These are phyloP conservation scores for Jacana jacana DNA, from an alignment of 2,113 vertebrate species.

Conservation along the genomic window DNA sequence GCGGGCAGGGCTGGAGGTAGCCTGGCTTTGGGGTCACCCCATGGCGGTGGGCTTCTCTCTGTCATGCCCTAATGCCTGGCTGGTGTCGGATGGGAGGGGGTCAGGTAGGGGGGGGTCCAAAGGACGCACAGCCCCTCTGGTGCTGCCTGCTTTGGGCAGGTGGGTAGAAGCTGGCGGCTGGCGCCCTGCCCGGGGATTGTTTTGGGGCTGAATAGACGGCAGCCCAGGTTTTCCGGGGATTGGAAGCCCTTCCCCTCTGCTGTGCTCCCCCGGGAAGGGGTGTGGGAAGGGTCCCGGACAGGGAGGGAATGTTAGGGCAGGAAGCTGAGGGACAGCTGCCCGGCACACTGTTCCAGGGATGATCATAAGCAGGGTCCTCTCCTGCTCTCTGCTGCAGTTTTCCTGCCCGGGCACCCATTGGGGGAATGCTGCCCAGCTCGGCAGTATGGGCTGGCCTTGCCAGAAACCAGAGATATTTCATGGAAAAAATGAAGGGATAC, in stretches of 20 bases:
- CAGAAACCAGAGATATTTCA: slow-evolving; percentile 14
- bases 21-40: not conserved
- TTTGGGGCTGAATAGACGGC: slow-evolving; percentile 44
- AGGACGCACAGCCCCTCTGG: not conserved
- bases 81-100: too few relatives aligned
- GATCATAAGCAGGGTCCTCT: not conserved
- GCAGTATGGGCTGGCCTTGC: fast-evolving
- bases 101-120: not conserved
- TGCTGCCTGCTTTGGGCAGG: not conserved
- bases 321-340: not conserved
- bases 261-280: fast-evolving
- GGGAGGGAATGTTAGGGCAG: not conserved
- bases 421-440: fast-evolving
- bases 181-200: slow-evolving; percentile 55
- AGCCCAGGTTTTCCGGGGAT: slow-evolving; percentile 23
- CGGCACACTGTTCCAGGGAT: not conserved
- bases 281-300: not conserved
- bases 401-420: not conserved
- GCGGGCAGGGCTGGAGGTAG: not conserved
- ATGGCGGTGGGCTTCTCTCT: not conserved
- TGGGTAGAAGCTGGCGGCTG: not conserved
- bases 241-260: not conserved
- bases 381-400: not conserved
- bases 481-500: not conserved
- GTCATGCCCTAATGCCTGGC: too few relatives aligned